Conservation (phyloP, 2,113 vertebrate genomes). For the Axis porcinus region DNA sequence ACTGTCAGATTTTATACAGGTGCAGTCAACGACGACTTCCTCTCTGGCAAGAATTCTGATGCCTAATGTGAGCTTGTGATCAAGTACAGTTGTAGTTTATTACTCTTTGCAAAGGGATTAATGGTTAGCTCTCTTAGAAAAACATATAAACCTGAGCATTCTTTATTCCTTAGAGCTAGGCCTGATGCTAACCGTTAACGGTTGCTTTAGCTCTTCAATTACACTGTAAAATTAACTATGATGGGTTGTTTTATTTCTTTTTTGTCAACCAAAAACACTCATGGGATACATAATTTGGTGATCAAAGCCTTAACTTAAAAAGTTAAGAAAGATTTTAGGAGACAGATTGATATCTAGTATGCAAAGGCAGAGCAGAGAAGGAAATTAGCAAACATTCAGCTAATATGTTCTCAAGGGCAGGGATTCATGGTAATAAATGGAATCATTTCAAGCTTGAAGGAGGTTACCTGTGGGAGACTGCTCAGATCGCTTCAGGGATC, state of each 20-base stretch:
- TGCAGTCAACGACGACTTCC: background rate
- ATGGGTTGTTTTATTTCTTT: slow-evolving; percentile 41
- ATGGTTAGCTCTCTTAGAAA: background rate
- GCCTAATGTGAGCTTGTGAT: background rate
- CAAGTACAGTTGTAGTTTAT: background rate
- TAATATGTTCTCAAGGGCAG: slow-evolving; percentile 47
- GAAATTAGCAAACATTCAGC: slow-evolving; percentile 51
- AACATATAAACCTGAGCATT: background rate
- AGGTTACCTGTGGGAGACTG: slow-evolving; percentile 48
- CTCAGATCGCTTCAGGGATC: slow-evolving; percentile 25
- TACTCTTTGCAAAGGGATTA: background rate
- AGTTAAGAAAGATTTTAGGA: slow-evolving; percentile 26
- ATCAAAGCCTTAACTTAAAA: slow-evolving; percentile 39
- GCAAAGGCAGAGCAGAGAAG: background rate
- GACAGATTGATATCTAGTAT: background rate
- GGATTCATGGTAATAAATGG: slow-evolving; percentile 28
- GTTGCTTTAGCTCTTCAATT: slow-evolving; percentile 20
- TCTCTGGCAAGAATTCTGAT: background rate
- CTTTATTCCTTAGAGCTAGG: background rate
- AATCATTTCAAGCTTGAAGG: slow-evolving; percentile 52
- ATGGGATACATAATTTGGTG: slow-evolving; percentile 23
- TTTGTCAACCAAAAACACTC: slow-evolving; percentile 17
- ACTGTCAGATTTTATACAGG: background rate
- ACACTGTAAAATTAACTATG: slow-evolving; percentile 31
- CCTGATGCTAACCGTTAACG: background rate